Conservation (phyloP, 2,113 vertebrate species). For the Pitta sordida region DNA sequence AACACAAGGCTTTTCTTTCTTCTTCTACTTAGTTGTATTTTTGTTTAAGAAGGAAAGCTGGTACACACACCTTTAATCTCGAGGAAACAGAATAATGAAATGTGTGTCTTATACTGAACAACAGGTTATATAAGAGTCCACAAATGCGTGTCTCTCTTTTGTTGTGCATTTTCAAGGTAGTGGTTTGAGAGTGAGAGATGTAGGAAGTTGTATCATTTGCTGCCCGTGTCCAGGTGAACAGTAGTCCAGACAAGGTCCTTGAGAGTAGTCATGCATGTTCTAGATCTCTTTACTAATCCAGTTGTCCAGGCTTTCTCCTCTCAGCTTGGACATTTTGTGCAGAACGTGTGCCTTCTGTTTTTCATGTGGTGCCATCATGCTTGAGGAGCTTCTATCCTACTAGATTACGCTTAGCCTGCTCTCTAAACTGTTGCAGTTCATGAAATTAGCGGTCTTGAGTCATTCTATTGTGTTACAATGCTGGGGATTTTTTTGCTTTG, state of each 20-base stretch:
- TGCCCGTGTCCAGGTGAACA: neutral
- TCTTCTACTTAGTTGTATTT: neutral
- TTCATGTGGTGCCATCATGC: neutral
- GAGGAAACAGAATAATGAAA: neutral
- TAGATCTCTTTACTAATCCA: neutral
- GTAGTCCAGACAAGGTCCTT: neutral
- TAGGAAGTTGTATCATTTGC: fast-evolving
- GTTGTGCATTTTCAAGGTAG: neutral
- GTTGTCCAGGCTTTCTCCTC: neutral
- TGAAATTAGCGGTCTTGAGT: neutral
- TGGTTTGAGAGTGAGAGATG: neutral
- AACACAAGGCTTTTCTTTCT: fast-evolving
- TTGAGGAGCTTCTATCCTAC: neutral
- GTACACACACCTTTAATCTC: neutral
- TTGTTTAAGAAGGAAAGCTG: neutral
- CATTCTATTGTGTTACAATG: fast-evolving
- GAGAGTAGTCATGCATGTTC: fast-evolving
- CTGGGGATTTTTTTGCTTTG: neutral
- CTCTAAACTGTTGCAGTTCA: neutral
- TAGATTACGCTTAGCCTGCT: neutral
- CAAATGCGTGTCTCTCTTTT: neutral
- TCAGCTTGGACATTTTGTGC: neutral
- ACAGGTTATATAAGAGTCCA: neutral
- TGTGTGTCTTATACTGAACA: neutral
- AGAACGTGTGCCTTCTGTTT: neutral